Percentiles rank a stretch among this genome's conserved stretches.
Conservation (phyloP, 2,113 vertebrate species). For the Hypomesus transpacificus region DNA sequence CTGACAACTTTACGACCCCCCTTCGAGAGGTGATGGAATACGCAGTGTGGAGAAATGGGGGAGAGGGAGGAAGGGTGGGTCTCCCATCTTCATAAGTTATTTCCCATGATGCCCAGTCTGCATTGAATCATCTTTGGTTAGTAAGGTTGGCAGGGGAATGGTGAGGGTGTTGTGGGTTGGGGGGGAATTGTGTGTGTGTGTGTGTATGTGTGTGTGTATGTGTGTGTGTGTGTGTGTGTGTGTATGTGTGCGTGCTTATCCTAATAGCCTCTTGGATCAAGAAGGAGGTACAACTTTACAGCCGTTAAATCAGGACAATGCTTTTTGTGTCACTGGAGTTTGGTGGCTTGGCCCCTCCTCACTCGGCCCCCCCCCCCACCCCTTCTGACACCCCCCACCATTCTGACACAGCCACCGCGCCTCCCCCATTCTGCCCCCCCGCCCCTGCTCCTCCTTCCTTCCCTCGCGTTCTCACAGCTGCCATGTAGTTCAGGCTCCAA, state of each 20-base stretch:
- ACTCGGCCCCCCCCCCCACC: constrained; percentile 30
- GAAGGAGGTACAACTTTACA: constrained; percentile 59
- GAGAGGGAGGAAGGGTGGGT: constrained; percentile 4
- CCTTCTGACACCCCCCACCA: constrained; percentile 8
- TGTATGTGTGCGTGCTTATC: constrained; percentile 20
- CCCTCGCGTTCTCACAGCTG: constrained; percentile 51
- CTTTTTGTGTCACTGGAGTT: constrained; percentile 70
- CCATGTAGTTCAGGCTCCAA: constrained; percentile 63
- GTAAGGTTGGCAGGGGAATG: constrained; percentile 5
- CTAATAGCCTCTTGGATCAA: constrained; percentile 63
- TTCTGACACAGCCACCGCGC: constrained; percentile 1
- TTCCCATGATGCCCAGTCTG: constrained; percentile 36
- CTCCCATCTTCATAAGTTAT: constrained; percentile 53
- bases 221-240: constrained; percentile 7
- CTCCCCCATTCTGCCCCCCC: background rate
- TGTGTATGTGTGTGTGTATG: background rate
- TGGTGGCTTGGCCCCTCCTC: constrained; percentile 40
- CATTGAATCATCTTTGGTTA: constrained; percentile 52
- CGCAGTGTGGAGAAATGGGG: constrained; percentile 23
- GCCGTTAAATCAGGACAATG: constrained; percentile 74
- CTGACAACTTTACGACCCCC: constrained; percentile 53
- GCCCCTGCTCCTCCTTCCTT: constrained; percentile 42
- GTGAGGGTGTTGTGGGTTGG: constrained; percentile 23
- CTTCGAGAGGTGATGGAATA: constrained; percentile 25
- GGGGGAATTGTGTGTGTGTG: background rate